These are phyloP conservation scores for Sitta europaea DNA, from an alignment of 2,113 vertebrate species.

Conservation along the genomic window DNA sequence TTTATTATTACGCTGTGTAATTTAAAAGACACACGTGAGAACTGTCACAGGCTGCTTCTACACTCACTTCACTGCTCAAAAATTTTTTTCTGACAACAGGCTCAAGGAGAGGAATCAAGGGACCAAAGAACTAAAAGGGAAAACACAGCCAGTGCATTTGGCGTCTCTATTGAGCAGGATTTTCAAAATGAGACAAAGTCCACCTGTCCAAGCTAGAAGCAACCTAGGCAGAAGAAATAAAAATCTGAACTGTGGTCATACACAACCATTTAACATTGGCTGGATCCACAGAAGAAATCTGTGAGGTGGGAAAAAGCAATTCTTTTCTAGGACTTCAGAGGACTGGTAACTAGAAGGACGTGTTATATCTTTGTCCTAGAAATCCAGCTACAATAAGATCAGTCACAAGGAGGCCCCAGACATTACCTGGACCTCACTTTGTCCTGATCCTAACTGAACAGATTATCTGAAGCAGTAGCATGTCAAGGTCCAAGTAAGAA, in stretches of 20 bases:
- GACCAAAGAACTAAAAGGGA: not conserved
- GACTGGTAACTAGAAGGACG: not conserved
- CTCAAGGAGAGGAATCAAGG: too few species aligned
- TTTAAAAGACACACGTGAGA: not conserved
- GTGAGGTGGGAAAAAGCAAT: too few species aligned
- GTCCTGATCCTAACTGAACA: not conserved
- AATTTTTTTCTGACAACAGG: not conserved
- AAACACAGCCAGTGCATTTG: accelerated
- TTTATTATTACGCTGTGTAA: not conserved
- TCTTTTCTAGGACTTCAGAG: too few species aligned
- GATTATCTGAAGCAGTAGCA: not conserved
- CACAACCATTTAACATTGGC: not conserved
- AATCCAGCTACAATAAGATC: too few species aligned
- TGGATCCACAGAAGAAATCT: not conserved
- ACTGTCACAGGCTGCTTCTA: not conserved
- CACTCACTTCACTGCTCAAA: too few species aligned
- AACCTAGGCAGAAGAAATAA: not conserved
- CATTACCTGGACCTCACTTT: not conserved
- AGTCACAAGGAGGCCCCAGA: not conserved
- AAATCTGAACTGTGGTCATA: not conserved
- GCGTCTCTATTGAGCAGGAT: not conserved
- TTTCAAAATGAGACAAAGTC: not conserved
- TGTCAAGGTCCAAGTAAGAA: not conserved
- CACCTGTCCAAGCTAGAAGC: not conserved
- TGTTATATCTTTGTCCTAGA: not conserved